Conservation (phyloP, 2,113 vertebrate species). For the Picathartes gymnocephalus region DNA sequence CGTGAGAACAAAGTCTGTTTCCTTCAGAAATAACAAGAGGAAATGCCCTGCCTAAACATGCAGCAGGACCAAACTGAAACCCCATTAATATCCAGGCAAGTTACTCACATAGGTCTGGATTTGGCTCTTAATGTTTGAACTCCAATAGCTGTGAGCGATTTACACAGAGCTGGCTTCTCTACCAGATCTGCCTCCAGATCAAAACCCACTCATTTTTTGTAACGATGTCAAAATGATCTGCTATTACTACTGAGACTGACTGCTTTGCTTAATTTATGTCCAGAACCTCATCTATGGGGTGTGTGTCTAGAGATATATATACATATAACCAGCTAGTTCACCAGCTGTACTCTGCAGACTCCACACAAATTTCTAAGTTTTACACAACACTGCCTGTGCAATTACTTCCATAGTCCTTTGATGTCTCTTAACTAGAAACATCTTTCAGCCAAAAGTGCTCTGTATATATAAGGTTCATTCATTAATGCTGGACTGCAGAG, state of each 20-base stretch:
- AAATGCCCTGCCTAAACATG: constrained; percentile 75
- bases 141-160: background rate
- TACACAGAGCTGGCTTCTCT: background rate
- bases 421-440: background rate
- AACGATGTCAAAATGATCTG: background rate
- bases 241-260: background rate
- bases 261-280: background rate
- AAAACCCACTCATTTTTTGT: background rate
- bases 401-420: background rate
- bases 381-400: background rate
- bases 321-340: background rate
- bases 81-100: background rate
- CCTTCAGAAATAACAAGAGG: constrained; percentile 88
- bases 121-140: background rate
- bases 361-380: background rate
- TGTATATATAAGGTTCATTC: background rate
- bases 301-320: rapidly evolving
- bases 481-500: background rate
- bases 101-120: background rate
- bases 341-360: background rate
- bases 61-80: constrained; percentile 3
- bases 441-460: background rate
- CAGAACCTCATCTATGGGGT: background rate
- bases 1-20: constrained; percentile 75
- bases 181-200: background rate